Base-by-base conservation (phyloP, 1,140 invertebrate genomes). In the Drosophila sucinea region DNA sequence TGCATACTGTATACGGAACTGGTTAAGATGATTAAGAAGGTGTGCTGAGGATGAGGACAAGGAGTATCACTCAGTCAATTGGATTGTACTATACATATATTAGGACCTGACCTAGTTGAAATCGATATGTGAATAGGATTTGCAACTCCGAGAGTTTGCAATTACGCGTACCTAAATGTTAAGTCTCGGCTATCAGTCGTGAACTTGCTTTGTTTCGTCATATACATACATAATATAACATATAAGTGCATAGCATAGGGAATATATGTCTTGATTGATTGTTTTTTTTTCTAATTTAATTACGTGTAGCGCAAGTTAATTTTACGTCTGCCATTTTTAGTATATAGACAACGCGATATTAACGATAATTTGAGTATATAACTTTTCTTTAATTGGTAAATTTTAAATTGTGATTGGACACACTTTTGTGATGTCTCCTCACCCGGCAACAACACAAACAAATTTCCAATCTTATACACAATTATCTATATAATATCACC, bases 1-100 rank as follows among this genome's bases (percentile, higher is more conserved):
- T 96, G 95, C 75, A 94, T 95, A 69, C 90, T 96, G 1, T 96
- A 96, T 90, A 92, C 93, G 73, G 94, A 95, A 90, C 91, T 95
- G 47, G 92, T 94, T 58, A 91, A 93, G 60, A 90, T 95, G 56
- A 94, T 94, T 35, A 92, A 93, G 55, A 92, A 91, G 81, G 87
- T 92, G 66, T 91, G 82, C 76, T 91, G 60, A 47, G 17, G 10
- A 6, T 1, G 41, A 10, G n/a, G 17, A 17, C 17, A 3, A 4
- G 23, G 23, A 83, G 55, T 27, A n/a, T 7, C 40, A 5, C 7
- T 8, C 55, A 32, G 51, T 64, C 30, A 54, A 76, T 78, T 63
- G 51, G 30, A 47, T 32, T 63, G 67, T 67, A 67, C 1, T 77
- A 60, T 30, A 30, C 30, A 30, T 30, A 30, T 32, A 38, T 35